phyloP scores from a whole-genome alignment of 2,113 vertebrate species.

The Poeciliopsis occidentalis region DNA sequence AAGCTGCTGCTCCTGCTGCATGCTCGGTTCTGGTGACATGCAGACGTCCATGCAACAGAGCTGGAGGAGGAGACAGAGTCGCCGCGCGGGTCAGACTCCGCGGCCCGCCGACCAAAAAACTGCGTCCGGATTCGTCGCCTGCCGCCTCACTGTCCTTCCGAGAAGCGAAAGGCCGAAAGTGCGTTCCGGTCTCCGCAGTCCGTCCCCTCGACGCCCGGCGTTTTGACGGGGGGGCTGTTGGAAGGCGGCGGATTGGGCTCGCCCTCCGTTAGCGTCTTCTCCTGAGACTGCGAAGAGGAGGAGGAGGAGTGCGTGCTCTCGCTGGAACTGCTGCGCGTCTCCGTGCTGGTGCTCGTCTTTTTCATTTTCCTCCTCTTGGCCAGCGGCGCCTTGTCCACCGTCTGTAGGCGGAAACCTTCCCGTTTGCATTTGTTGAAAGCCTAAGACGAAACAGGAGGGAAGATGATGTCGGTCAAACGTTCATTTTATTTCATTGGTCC shows the following conservation, averaged over 20 bases:
- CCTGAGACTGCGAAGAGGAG: constrained; percentile 90
- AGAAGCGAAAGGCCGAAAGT: constrained; percentile 74
- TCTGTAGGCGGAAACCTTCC: constrained; percentile 97
- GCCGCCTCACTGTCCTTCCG: constrained; percentile 61
- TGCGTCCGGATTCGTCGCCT: constrained; percentile 6
- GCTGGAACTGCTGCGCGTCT: constrained; percentile 96
- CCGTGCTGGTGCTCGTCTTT: constrained; percentile 97
- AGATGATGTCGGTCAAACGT: not conserved
- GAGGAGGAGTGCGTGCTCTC: constrained; percentile 96
- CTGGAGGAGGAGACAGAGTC: constrained; percentile 40
- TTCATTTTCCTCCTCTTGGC: constrained; percentile 99
- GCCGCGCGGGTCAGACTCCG: constrained; percentile 12
- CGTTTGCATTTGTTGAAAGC: constrained; percentile 98
- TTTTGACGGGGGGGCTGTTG: constrained; percentile 59
- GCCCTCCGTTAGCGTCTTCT: constrained; percentile 80
- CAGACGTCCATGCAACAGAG: constrained; percentile 69
- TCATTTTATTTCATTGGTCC: not conserved
- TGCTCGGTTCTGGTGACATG: constrained; percentile 66
- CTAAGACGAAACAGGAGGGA: constrained; percentile 67
- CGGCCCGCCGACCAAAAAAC: not conserved
- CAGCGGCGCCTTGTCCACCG: constrained; percentile 87
- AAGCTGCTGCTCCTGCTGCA: constrained; percentile 66
- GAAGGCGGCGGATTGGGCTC: constrained; percentile 64
- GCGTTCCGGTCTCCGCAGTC: constrained; percentile 65
- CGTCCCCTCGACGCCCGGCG: constrained; percentile 50